phyloP scores from a whole-genome alignment of 2,113 vertebrate genomes.

The Coryphaenoides rupestris region DNA sequence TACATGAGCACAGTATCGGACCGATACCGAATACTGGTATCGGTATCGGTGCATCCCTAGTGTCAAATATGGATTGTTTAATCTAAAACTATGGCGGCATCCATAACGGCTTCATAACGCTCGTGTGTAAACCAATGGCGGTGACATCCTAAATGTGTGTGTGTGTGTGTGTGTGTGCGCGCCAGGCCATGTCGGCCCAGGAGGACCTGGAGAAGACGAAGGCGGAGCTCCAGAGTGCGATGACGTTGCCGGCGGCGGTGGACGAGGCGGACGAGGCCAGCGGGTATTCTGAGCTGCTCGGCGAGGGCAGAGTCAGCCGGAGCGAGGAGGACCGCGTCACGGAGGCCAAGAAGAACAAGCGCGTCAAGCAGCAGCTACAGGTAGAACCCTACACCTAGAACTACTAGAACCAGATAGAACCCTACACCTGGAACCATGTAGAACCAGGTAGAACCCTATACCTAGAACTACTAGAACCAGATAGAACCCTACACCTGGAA shows the following conservation, averaged over 20 bases:
- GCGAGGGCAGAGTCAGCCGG: constrained; percentile 81
- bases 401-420: constrained; percentile 73
- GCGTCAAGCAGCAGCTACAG: constrained; percentile 96
- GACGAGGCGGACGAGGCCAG: constrained; percentile 94
- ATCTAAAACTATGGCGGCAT: no score
- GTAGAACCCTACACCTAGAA: constrained; percentile 89
- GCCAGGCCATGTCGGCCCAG: constrained; percentile 89
- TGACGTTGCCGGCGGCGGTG: constrained; percentile 69
- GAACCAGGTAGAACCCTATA: no score
- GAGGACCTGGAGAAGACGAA: constrained; percentile 96
- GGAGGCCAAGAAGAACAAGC: constrained; percentile 94
- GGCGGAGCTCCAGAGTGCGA: constrained; percentile 90
- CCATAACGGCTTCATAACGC: no score
- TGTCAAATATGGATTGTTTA: no score
- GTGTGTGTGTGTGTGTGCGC: constrained; percentile 6
- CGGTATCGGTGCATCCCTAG: no score
- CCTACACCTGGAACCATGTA: no score
- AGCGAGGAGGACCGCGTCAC: constrained; percentile 93
- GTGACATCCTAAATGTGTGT: background rate
- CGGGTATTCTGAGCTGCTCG: constrained; percentile 88
- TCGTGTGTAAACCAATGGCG: no score
- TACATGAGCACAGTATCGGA: no score
- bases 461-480: no score
- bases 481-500: no score
- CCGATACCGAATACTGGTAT: no score